Base-by-base conservation (phyloP, 2,888 invertebrate genomes). In the Catocala fraxini region DNA sequence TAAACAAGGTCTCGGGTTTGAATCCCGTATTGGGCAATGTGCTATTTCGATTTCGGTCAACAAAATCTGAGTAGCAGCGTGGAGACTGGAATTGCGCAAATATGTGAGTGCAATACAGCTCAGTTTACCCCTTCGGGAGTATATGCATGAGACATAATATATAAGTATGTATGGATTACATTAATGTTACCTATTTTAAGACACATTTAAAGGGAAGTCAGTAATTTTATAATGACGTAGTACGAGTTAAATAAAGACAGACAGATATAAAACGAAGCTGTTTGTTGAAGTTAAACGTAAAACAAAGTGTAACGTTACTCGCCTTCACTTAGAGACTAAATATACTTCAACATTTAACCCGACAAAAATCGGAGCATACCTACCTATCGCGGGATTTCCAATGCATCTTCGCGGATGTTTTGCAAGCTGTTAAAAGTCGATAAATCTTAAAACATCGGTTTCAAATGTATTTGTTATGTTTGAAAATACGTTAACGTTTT, bases 271-370 rank as follows among this genome's bases (percentile, higher is more conserved):
- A 45, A 46, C 5, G 12, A 12, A 46, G 34, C 56, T 25, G 61
- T 52, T 47, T 61, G 33, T 51, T 60, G 46, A 51, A 25, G 25
- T 7, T 51, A 15, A 3, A 25, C 12, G 41, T 51, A 46, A 60
- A 51, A 60, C 42, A 56, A 47, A 42, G 56, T 61, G 34, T 35
- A 15, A 25, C 41, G 41, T 49, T 49, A 39, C 51, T 7, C 57
- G 15, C 10, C 10, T 9, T 46, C 15, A 34, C 12, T 47, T 47
- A 15, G 45, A 46, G 9, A 12, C 35, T 46, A 46, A 46, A 51
- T 15, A 57, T 42, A 12, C 35, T 39, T 9, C 6, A 39, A 39
- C 1, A 6, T 12, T 12, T 12, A 42, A 0, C 11, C 42, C 5
- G 10, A 5, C 42, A 0, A 10, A 42, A 42, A 42, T 49, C 10